These are phyloP conservation scores for Osmerus mordax DNA, from an alignment of 2,113 vertebrate genomes.

Conservation along the genomic window DNA sequence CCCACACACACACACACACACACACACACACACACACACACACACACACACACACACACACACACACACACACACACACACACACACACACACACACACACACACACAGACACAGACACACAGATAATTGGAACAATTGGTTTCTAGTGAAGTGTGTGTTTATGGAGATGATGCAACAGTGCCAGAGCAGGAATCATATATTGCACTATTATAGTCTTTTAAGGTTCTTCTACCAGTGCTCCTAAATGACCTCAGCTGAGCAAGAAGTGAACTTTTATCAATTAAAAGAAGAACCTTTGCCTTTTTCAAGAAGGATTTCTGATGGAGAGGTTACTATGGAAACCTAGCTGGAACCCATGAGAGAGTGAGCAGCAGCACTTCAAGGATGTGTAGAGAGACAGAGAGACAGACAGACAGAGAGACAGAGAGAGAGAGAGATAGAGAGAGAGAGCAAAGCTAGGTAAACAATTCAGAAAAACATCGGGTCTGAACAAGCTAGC, in stretches of 20 bases:
- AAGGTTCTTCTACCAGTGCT: too few relatives aligned
- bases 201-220: too few relatives aligned
- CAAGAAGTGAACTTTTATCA: background rate
- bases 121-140: background rate
- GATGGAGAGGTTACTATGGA: constrained; percentile 1
- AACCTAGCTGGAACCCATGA: background rate
- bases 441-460: background rate
- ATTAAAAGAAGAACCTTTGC: background rate
- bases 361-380: background rate
- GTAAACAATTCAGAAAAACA: background rate
- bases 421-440: too few relatives aligned
- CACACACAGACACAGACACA: too few relatives aligned
- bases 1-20: too few relatives aligned
- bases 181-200: too few relatives aligned
- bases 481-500: background rate
- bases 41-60: too few relatives aligned
- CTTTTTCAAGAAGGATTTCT: background rate
- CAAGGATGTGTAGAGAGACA: background rate
- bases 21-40: too few relatives aligned
- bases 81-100: too few relatives aligned
- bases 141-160: background rate
- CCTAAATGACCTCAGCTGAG: background rate
- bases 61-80: too few relatives aligned
- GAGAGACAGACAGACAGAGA: too few relatives aligned
- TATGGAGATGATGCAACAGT: too few relatives aligned